Evolutionary conservation across 2,888 invertebrate genomes (phyloP).

Genomic region (Branchipolynoe longqiensis): DNA sequence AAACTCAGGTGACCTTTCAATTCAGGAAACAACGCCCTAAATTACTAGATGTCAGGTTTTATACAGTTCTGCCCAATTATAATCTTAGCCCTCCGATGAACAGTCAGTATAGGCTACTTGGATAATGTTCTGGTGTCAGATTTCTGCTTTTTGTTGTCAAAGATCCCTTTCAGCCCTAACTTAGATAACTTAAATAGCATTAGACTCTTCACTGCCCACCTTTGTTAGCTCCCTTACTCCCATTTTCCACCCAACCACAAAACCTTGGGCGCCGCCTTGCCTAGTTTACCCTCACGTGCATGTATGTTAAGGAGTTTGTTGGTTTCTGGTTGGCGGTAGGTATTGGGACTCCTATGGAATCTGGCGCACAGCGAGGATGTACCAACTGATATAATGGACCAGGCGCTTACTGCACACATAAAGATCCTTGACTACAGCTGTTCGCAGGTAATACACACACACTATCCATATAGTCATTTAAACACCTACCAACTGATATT

Average conservation of each 20-base stretch:
- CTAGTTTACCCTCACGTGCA: neutral
- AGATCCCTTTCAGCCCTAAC: too few relatives aligned
- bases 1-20: too few relatives aligned
- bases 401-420: conserved; percentile 95
- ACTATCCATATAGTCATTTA: neutral
- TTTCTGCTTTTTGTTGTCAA: too few relatives aligned
- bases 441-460: conserved; percentile 87
- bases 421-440: conserved; percentile 99
- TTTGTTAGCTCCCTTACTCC: too few relatives aligned
- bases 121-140: too few relatives aligned
- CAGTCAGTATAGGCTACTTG: too few relatives aligned
- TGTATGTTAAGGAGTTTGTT: neutral
- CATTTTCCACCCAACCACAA: neutral
- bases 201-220: too few relatives aligned
- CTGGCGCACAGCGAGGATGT: conserved; percentile 97
- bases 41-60: too few relatives aligned
- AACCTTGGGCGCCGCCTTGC: neutral
- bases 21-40: too few relatives aligned
- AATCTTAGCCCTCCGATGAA: too few relatives aligned
- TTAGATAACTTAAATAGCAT: too few relatives aligned
- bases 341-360: conserved; percentile 96
- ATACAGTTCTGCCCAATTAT: too few relatives aligned
- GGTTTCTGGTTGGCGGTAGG: conserved; percentile 77
- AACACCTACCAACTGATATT: conserved; percentile 97
- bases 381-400: conserved; percentile 98